Evolutionary conservation across 2,888 invertebrate genomes (phyloP).

Genomic region (Stegana nigrithorax): DNA sequence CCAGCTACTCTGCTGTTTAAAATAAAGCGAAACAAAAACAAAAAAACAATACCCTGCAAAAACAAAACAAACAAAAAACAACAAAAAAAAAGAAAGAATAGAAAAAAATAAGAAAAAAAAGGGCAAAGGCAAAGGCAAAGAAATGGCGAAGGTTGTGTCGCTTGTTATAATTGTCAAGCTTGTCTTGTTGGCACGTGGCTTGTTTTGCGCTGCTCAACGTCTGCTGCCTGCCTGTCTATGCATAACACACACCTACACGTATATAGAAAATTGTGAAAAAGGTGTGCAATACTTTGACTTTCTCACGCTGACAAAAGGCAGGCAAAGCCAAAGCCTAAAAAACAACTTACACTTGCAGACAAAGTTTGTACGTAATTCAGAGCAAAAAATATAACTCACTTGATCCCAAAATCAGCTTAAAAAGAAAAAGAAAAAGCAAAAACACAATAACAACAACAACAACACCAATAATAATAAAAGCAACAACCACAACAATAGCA

Average conservation of each 20-base stretch:
- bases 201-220: conserved; percentile 21
- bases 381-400: neutral
- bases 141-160: neutral
- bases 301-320: conserved; percentile 8
- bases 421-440: conserved; percentile 42
- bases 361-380: conserved; percentile 6
- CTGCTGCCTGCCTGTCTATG: neutral
- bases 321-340: neutral
- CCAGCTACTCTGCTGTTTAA: neutral
- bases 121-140: neutral
- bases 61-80: conserved; percentile 9
- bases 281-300: conserved; percentile 52
- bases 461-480: neutral
- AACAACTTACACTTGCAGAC: neutral
- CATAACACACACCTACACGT: neutral
- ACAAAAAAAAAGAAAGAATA: neutral
- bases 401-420: conserved; percentile 49
- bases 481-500: conserved; percentile 22
- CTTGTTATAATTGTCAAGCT: conserved; percentile 6
- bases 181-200: conserved; percentile 8
- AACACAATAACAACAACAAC: conserved; percentile 17
- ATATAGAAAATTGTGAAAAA: conserved; percentile 20
- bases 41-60: neutral
- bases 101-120: neutral
- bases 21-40: neutral